A percentile compares a stretch with the other conserved stretches of the same genome.
Conservation (phyloP, 2,888 invertebrate species). For the Caenorhabditis plicata region DNA sequence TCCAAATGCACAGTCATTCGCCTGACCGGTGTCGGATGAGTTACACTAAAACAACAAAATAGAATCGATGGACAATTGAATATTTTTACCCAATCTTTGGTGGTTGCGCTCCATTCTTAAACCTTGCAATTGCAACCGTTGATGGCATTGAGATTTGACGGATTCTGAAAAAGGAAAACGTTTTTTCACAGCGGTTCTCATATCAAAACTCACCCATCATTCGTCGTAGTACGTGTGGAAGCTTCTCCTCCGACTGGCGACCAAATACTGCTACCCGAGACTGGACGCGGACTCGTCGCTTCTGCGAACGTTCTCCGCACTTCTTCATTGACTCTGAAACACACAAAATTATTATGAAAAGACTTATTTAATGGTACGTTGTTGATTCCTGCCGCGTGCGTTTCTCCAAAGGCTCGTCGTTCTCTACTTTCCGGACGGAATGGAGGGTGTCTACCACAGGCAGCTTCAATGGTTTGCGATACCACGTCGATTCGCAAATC, state of each 20-base stretch:
- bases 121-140: too few species aligned
- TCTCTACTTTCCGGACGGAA: too few species aligned
- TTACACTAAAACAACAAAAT: too few species aligned
- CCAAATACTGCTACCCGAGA: constrained; percentile 11
- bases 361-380: constrained; percentile 28
- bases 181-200: background rate
- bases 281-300: too few species aligned
- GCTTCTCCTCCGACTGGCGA: constrained; percentile 1
- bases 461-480: background rate
- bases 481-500: background rate
- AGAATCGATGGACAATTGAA: too few species aligned
- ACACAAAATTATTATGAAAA: constrained; percentile 1
- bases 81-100: too few species aligned
- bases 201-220: background rate
- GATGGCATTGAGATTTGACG: too few species aligned
- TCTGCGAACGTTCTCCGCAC: constrained; percentile 27
- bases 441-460: too few species aligned
- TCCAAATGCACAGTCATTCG: constrained; percentile 24
- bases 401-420: constrained; percentile 51
- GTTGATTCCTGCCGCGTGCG: constrained; percentile 52
- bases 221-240: background rate
- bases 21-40: constrained; percentile 12
- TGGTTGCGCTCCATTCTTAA: too few species aligned
- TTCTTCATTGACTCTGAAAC: constrained; percentile 37
- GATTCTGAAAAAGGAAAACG: too few species aligned